Conservation (phyloP, 23 tunicate species). For the Phallusia fumigata region DNA sequence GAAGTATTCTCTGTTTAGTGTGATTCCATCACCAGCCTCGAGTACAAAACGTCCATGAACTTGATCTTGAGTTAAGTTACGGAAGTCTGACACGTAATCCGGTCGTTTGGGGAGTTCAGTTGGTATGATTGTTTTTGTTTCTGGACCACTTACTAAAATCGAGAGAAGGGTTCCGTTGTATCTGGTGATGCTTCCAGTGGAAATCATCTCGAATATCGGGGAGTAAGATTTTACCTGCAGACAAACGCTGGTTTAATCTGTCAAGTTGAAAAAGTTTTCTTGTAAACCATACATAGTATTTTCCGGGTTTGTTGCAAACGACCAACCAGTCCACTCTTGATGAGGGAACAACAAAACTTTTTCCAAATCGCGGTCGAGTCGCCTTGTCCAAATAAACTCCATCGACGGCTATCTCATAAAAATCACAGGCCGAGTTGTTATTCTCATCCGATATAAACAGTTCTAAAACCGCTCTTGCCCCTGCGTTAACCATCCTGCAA, state of each 20-base stretch:
- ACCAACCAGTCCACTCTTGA: conserved; percentile 64
- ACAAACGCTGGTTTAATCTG: too few relatives aligned
- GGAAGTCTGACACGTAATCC: not conserved
- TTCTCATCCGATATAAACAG: conserved; percentile 21
- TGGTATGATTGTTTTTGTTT: not conserved
- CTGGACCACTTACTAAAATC: not conserved
- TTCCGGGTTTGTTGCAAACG: conserved; percentile 56
- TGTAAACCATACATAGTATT: conserved; percentile 40
- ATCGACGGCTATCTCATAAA: conserved; percentile 57
- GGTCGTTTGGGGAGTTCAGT: not conserved
- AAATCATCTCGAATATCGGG: not conserved
- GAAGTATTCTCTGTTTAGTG: not conserved
- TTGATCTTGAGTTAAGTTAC: not conserved
- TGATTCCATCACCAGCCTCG: not conserved
- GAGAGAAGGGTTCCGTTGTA: not conserved
- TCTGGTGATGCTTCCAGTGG: not conserved
- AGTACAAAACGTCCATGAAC: not conserved
- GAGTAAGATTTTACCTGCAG: not conserved
- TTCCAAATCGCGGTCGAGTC: conserved; percentile 25
- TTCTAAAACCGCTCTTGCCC: conserved; percentile 46
- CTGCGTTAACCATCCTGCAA: conserved; percentile 73
- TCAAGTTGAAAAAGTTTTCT: too few relatives aligned
- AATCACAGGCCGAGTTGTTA: conserved; percentile 24
- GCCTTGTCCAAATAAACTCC: conserved; percentile 57
- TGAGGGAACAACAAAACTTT: conserved; percentile 42